Evolutionary conservation across 2,113 vertebrate species (phyloP).

Genomic region (Equus quagga): DNA sequence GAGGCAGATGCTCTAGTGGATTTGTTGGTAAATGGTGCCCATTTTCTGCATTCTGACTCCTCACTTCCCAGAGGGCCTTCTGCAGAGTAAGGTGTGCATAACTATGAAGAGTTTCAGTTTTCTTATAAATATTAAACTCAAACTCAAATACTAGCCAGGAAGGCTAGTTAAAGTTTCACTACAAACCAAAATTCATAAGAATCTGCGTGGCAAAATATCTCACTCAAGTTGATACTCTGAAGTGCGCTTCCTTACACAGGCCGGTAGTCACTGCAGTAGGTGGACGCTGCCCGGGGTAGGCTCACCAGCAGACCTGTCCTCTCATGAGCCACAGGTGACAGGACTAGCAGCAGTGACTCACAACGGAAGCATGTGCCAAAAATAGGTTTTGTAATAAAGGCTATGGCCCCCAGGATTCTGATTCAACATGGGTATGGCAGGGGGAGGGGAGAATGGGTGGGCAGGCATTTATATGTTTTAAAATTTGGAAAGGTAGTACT

Average conservation of each 20-base stretch:
- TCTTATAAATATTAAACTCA: not conserved
- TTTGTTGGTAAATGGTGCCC: not conserved
- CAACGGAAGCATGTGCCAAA: not conserved
- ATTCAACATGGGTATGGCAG: not conserved
- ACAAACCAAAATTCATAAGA: not conserved
- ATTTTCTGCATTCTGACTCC: fast-evolving
- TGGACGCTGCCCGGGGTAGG: not conserved
- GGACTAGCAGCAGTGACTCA: not conserved
- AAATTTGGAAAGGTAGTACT: not conserved
- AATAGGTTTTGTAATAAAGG: not conserved
- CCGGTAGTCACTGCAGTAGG: not conserved
- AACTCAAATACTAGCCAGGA: not conserved
- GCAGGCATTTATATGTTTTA: not conserved
- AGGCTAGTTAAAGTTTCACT: not conserved
- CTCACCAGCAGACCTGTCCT: not conserved
- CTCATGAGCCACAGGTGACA: not conserved
- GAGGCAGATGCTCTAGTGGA: not conserved
- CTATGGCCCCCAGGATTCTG: not conserved
- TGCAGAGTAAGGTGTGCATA: not conserved
- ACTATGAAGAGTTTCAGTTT: not conserved
- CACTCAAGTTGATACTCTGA: not conserved
- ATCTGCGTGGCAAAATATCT: not conserved
- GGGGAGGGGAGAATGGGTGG: not conserved
- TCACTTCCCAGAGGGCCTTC: not conserved
- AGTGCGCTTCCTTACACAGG: not conserved